Conservation (phyloP, 2,797 vertebrate genomes). For the Lagothrix lagotricha region DNA sequence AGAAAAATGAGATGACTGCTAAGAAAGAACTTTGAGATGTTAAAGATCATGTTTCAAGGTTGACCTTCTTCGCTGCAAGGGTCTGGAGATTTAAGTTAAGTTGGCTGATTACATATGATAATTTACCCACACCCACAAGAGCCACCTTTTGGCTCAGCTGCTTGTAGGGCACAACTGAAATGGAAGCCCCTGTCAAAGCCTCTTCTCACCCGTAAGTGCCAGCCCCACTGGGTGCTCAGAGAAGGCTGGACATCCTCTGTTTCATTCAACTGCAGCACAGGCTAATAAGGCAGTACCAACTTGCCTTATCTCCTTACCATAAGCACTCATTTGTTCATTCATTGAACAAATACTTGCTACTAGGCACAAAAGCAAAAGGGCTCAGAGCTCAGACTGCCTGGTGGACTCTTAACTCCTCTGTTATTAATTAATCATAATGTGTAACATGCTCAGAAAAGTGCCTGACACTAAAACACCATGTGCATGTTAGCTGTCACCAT, state of each 20-base stretch:
- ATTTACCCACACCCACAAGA: rapidly evolving
- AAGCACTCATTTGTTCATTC: neutral
- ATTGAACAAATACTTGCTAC: neutral
- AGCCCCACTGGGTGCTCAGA: rapidly evolving
- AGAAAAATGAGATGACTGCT: neutral
- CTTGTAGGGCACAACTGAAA: too few relatives aligned
- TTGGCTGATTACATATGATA: too few relatives aligned
- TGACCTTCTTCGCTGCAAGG: neutral
- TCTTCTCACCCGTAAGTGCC: neutral
- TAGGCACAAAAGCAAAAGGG: neutral
- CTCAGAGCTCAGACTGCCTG: neutral
- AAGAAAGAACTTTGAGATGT: neutral
- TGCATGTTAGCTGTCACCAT: neutral
- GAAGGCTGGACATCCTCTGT: neutral
- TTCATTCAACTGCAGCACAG: neutral
- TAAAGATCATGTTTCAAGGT: neutral
- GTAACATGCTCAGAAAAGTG: neutral
- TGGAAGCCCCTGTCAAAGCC: rapidly evolving
- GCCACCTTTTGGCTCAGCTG: neutral
- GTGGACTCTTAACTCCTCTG: neutral
- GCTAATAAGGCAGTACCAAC: neutral
- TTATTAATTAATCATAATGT: neutral
- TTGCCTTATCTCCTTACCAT: rapidly evolving
- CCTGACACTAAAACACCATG: neutral
- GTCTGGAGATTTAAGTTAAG: neutral